These are phyloP conservation scores for Oophaga pumilio DNA, from an alignment of 2,113 vertebrate species.

Conservation along the genomic window DNA sequence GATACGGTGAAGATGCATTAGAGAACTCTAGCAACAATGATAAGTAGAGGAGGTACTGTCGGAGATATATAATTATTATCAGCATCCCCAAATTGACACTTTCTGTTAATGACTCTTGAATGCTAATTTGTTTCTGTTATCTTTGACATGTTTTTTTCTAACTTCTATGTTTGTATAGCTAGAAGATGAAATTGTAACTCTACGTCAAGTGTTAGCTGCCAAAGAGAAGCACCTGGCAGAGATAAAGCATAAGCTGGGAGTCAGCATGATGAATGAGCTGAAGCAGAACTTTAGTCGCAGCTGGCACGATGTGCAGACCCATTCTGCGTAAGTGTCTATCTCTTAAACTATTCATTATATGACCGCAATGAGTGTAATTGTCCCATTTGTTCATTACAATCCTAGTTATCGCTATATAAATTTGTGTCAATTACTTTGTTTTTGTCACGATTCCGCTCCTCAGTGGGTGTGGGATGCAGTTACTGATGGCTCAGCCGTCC, in stretches of 20 bases:
- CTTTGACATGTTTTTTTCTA: not conserved
- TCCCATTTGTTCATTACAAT: not conserved
- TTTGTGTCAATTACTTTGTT: too few relatives aligned
- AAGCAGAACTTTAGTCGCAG: conserved; percentile 89
- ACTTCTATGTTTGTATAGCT: conserved; percentile 70
- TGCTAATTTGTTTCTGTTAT: not conserved
- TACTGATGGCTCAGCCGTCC: too few relatives aligned
- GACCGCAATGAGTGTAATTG: not conserved
- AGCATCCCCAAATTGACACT: not conserved
- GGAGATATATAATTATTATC: not conserved
- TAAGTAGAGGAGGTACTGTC: not conserved
- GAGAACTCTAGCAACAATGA: not conserved
- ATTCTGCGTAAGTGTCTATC: conserved; percentile 84
- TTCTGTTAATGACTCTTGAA: not conserved
- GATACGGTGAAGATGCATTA: not conserved
- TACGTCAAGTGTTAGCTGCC: conserved; percentile 89
- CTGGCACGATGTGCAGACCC: conserved; percentile 94
- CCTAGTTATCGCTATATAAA: too few relatives aligned
- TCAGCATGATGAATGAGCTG: conserved; percentile 86
- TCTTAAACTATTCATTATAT: not conserved
- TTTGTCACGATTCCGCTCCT: too few relatives aligned
- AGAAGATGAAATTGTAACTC: conserved; percentile 93
- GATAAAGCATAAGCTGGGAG: conserved; percentile 90
- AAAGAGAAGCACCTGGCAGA: conserved; percentile 92
- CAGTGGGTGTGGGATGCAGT: too few relatives aligned